phyloP scores from a whole-genome alignment of 2,113 vertebrate species.

The Cyanistes caeruleus region DNA sequence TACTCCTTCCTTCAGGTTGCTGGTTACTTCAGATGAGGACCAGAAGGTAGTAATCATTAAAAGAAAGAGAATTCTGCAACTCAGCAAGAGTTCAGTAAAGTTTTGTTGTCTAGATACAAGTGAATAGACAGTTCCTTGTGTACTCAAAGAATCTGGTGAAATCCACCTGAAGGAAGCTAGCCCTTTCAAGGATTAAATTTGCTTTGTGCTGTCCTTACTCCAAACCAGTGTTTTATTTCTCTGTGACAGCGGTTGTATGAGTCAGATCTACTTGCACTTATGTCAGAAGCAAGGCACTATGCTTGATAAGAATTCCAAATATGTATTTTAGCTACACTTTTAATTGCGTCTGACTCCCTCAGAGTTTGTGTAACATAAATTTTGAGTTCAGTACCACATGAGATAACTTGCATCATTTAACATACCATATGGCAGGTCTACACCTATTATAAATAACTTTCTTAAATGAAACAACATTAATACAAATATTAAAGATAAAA shows the following conservation, averaged over 20 bases:
- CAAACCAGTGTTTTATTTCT: not conserved
- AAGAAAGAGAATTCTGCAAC: not conserved
- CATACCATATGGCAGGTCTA: not conserved
- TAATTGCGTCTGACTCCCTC: not conserved
- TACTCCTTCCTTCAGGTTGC: not conserved
- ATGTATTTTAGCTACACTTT: not conserved
- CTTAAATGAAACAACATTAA: not conserved
- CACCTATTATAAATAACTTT: not conserved
- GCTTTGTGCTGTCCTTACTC: not conserved
- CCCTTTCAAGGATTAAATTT: not conserved
- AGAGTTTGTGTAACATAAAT: not conserved
- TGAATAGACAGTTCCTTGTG: not conserved
- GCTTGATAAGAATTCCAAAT: not conserved
- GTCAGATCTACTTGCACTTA: not conserved
- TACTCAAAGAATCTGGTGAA: not conserved
- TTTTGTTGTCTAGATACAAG: not conserved
- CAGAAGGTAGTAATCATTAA: not conserved
- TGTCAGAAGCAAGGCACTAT: not conserved
- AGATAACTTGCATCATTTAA: conserved; percentile 2
- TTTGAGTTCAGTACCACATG: not conserved
- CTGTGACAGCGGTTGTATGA: not conserved
- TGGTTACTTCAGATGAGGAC: not conserved
- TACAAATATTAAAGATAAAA: not conserved
- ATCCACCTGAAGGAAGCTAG: not conserved
- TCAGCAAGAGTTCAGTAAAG: not conserved